A percentile compares a stretch with the other conserved stretches of the same genome.
phyloP scores from a whole-genome alignment of 2,113 vertebrate genomes.

The Thalassoma bifasciatum region DNA sequence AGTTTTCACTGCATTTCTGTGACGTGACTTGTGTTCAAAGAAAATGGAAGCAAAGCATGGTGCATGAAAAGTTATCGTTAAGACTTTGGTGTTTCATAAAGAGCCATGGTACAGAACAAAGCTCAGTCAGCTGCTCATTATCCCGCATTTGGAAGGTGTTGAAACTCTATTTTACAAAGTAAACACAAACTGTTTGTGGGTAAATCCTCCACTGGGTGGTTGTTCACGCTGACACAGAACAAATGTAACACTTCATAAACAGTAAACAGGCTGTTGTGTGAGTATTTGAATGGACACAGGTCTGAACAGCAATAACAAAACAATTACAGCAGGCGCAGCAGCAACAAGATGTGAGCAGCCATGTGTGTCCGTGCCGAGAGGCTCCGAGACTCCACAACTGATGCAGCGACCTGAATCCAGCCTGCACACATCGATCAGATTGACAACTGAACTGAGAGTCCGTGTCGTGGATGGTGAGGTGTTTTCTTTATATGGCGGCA shows the following conservation, averaged over 20 bases:
- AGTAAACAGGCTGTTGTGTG: conserved; percentile 16
- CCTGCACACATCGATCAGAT: conserved; percentile 70
- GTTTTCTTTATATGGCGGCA: conserved; percentile 6
- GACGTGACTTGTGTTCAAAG: too few species aligned
- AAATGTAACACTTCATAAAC: conserved; percentile 22
- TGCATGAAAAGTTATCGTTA: too few species aligned
- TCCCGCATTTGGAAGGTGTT: neutral
- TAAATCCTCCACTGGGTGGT: neutral
- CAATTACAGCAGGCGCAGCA: conserved; percentile 51
- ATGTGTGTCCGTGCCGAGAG: conserved; percentile 56
- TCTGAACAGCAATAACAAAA: conserved; percentile 60
- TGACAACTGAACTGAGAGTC: conserved; percentile 70
- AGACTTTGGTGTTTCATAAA: too few species aligned
- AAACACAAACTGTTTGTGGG: neutral
- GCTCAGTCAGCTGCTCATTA: neutral
- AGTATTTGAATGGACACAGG: conserved; percentile 53
- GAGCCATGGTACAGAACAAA: neutral
- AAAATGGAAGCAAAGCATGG: too few species aligned
- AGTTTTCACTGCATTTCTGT: too few species aligned
- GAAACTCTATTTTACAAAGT: neutral
- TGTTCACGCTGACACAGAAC: conserved; percentile 11
- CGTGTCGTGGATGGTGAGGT: conserved; percentile 46
- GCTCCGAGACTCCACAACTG: conserved; percentile 48
- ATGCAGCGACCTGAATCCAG: conserved; percentile 69
- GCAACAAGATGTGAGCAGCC: conserved; percentile 58